These are phyloP conservation scores for Esperia sulphurella DNA, from an alignment of 2,888 invertebrate genomes.

Conservation along the genomic window DNA sequence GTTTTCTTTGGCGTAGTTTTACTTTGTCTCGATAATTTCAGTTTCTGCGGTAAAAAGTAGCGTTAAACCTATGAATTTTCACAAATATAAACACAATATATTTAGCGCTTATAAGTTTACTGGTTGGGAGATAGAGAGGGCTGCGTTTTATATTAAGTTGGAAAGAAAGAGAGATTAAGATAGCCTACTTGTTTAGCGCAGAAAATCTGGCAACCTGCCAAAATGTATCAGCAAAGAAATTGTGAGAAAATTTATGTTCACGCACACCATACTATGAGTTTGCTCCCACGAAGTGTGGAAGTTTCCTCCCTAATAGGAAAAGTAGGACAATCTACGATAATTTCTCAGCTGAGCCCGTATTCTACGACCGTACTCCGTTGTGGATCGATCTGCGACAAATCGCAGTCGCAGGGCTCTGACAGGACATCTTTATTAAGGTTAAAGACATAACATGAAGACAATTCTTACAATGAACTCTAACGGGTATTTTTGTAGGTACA, in stretches of 20 bases:
- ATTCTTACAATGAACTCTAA: no score
- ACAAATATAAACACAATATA: not conserved
- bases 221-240: slow-evolving; percentile 34
- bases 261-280: slow-evolving; percentile 14
- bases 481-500: no score
- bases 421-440: no score
- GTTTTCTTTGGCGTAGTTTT: no score
- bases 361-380: not conserved
- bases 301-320: slow-evolving; percentile 18
- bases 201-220: slow-evolving; percentile 32
- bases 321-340: slow-evolving; percentile 20
- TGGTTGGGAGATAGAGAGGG: not conserved
- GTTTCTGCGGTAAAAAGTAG: no score
- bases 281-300: slow-evolving; percentile 9
- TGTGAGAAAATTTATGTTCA: slow-evolving; percentile 34
- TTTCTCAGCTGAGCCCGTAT: slow-evolving; percentile 5
- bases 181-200: slow-evolving; percentile 6
- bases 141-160: not conserved
- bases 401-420: no score
- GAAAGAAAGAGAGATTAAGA: not conserved
- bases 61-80: not conserved
- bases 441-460: no score
- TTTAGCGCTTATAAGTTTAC: no score
- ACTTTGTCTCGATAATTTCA: no score
- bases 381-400: not conserved